Percentiles rank a stretch among this genome's conserved stretches.
Evolutionary conservation across 2,113 vertebrate genomes (phyloP).

Genomic region (Gambusia holbrooki): DNA sequence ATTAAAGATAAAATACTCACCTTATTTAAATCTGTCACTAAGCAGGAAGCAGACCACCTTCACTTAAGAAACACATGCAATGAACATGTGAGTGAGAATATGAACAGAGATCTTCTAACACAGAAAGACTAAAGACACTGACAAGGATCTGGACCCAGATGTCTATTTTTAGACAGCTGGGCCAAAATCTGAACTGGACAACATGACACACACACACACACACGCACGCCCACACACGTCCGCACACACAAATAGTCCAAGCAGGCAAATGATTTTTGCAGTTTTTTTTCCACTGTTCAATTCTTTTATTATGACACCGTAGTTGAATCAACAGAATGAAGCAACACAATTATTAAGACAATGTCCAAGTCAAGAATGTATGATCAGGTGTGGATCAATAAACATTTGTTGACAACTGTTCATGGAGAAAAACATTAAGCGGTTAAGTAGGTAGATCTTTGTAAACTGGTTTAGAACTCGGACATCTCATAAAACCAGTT

Average conservation of each 20-base stretch:
- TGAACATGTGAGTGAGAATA: background rate
- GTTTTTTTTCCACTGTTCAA: conserved; percentile 13
- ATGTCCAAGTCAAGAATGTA: background rate
- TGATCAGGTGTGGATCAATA: background rate
- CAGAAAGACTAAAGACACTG: conserved; percentile 14
- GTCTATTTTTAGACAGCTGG: conserved; percentile 78
- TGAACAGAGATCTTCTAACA: conserved; percentile 5
- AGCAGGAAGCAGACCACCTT: conserved; percentile 12
- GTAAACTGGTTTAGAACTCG: background rate
- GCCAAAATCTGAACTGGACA: conserved; percentile 63
- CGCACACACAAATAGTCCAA: background rate
- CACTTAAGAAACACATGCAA: conserved; percentile 17
- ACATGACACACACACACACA: conserved; percentile 21
- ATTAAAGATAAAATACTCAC: conserved; percentile 31
- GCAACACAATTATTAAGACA: background rate
- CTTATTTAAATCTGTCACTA: conserved; percentile 16
- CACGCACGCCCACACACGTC: background rate
- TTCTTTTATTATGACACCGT: background rate
- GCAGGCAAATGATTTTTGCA: background rate
- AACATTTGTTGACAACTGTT: too few species aligned
- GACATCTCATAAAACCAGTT: background rate
- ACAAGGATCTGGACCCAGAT: conserved; percentile 52
- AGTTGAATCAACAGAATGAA: background rate
- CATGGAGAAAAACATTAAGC: background rate
- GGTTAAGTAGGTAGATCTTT: background rate